phyloP scores from a whole-genome alignment of 2,113 vertebrate species.

The Cichladusa arquata region DNA sequence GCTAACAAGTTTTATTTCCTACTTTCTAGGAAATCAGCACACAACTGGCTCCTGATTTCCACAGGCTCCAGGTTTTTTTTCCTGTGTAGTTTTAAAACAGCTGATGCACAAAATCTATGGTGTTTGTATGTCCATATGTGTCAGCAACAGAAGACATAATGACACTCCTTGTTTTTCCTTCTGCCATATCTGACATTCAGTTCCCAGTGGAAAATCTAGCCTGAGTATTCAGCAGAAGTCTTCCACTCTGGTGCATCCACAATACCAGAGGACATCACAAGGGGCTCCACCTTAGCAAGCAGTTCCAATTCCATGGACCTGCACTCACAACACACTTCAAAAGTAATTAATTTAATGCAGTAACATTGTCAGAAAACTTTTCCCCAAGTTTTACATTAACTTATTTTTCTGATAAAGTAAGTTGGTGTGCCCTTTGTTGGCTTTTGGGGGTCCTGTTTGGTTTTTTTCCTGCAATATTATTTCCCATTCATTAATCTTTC shows the following conservation, averaged over 20 bases:
- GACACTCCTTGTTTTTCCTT: not conserved
- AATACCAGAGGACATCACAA: not conserved
- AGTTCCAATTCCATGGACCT: not conserved
- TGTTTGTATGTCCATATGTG: accelerated
- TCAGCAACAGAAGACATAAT: not conserved
- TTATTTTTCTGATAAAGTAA: not conserved
- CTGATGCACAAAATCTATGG: not conserved
- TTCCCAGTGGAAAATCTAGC: not conserved
- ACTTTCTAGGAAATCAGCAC: not conserved
- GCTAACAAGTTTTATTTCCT: not conserved
- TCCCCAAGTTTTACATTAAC: not conserved
- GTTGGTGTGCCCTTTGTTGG: not conserved
- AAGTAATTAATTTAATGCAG: not conserved
- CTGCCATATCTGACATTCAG: not conserved
- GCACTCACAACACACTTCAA: not conserved
- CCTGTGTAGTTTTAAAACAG: not conserved
- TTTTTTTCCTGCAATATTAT: not conserved
- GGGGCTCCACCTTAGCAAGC: accelerated
- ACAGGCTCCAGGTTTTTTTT: not conserved
- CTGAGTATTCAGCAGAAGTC: not conserved
- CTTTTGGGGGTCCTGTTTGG: no score
- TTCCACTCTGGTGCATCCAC: not conserved
- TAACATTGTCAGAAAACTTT: not conserved
- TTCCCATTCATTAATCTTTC: not conserved
- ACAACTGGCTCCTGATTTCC: not conserved